These are phyloP conservation scores for Hedya salicella DNA, from an alignment of 2,888 invertebrate species.

Conservation along the genomic window DNA sequence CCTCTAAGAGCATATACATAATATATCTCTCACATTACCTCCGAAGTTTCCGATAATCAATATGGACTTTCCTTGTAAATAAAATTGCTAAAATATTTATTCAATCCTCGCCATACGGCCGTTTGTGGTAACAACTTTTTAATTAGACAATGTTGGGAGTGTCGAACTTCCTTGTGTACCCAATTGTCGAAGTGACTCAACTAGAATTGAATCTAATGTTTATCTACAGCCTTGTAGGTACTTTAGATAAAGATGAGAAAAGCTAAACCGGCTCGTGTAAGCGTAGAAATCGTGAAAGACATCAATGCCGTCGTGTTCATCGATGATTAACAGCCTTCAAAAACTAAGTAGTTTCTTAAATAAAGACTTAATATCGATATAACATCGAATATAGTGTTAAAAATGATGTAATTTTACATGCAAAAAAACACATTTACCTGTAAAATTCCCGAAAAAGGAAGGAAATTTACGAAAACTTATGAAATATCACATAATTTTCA, in stretches of 20 bases:
- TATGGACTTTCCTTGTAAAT: slow-evolving; percentile 37
- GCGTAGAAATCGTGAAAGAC: no score
- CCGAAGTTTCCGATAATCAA: slow-evolving; percentile 27
- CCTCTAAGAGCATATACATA: slow-evolving; percentile 11
- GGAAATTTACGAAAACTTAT: no score
- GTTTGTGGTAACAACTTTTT: slow-evolving; percentile 43
- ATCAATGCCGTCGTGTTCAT: no score
- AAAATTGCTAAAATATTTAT: slow-evolving; percentile 34
- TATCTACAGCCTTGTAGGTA: slow-evolving; percentile 28
- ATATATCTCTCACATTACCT: slow-evolving; percentile 9
- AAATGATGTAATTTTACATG: no score
- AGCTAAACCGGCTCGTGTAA: no score
- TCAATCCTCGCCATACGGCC: slow-evolving; percentile 1
- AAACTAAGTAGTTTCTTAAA: no score
- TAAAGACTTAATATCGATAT: no score
- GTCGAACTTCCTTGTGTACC: slow-evolving; percentile 40
- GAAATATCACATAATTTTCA: no score
- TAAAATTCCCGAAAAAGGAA: no score
- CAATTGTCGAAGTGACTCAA: slow-evolving; percentile 38
- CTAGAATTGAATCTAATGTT: slow-evolving; percentile 37
- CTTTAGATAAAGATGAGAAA: not conserved
- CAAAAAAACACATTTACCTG: no score
- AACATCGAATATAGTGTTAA: no score
- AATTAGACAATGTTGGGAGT: slow-evolving; percentile 43
- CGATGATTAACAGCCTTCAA: no score